Conservation (phyloP, 2,888 invertebrate species). For the Barypeithes pellucidus region DNA sequence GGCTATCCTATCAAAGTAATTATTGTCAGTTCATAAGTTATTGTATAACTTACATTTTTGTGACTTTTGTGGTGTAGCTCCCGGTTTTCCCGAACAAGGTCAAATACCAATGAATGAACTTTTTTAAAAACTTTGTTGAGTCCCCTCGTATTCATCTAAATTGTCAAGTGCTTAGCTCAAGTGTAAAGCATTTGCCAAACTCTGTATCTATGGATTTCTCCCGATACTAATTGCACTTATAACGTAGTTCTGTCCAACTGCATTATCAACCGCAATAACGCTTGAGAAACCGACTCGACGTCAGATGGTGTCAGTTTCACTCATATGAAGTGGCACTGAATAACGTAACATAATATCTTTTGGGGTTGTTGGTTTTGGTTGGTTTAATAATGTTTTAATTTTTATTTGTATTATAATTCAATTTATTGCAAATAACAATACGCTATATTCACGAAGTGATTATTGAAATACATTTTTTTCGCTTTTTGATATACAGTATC, state of each 20-base stretch:
- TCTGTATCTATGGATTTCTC: not conserved
- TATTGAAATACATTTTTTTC: too few relatives aligned
- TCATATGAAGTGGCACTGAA: slow-evolving; percentile 49
- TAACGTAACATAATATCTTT: slow-evolving; percentile 42
- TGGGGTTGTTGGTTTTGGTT: slow-evolving; percentile 49
- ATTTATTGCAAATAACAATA: slow-evolving; percentile 7
- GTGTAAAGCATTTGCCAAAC: not conserved
- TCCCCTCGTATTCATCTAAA: too few relatives aligned
- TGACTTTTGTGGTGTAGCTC: too few relatives aligned
- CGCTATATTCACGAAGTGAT: too few relatives aligned
- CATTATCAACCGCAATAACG: slow-evolving; percentile 37
- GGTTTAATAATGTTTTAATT: slow-evolving; percentile 30
- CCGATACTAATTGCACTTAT: slow-evolving; percentile 2
- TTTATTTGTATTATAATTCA: slow-evolving; percentile 10
- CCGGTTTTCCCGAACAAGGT: too few relatives aligned
- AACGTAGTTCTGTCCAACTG: slow-evolving; percentile 15
- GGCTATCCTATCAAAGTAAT: too few relatives aligned
- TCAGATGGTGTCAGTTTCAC: slow-evolving; percentile 47
- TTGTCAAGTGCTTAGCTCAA: too few relatives aligned
- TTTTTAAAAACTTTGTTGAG: too few relatives aligned
- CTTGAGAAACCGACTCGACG: slow-evolving; percentile 40
- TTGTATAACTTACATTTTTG: too few relatives aligned
- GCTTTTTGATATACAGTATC: too few relatives aligned
- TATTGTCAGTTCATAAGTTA: too few relatives aligned
- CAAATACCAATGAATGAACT: too few relatives aligned